These are phyloP conservation scores for Poeciliopsis infans DNA, from an alignment of 2,797 vertebrate species.

Conservation along the genomic window DNA sequence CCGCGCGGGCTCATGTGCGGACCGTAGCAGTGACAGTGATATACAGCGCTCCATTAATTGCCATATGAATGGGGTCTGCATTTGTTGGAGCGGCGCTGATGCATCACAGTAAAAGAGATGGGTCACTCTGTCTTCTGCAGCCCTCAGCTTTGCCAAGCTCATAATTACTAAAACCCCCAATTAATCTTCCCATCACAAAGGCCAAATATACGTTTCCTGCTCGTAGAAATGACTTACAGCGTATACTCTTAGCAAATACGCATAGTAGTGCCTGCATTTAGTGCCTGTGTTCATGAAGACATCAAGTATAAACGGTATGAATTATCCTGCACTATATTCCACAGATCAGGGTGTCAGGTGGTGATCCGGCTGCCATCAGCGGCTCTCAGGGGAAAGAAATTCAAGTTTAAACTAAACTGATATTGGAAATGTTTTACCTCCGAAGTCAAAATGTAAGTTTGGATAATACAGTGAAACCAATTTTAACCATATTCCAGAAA, in stretches of 20 bases:
- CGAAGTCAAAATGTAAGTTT: background rate
- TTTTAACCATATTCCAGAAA: background rate
- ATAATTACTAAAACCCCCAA: conserved; percentile 83
- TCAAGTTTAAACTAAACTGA: background rate
- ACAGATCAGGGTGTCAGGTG: background rate
- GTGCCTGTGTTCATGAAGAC: conserved; percentile 29
- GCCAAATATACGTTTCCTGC: conserved; percentile 76
- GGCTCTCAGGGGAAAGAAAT: background rate
- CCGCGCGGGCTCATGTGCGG: conserved; percentile 58
- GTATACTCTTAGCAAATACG: conserved; percentile 52
- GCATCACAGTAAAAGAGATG: conserved; percentile 79
- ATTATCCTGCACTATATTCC: conserved; percentile 16
- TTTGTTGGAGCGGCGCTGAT: conserved; percentile 79
- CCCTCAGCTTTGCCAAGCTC: conserved; percentile 80
- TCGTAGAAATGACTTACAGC: conserved; percentile 74
- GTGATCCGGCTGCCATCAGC: background rate
- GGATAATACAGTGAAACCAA: background rate
- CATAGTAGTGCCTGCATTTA: conserved; percentile 33
- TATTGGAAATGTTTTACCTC: background rate
- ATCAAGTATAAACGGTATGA: conserved; percentile 32
- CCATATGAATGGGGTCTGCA: conserved; percentile 83
- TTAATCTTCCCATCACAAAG: conserved; percentile 84
- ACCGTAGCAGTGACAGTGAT: conserved; percentile 81
- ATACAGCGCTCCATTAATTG: conserved; percentile 85
- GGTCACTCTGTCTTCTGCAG: conserved; percentile 81